Evolutionary conservation across 2,797 vertebrate genomes (phyloP), one percentile per base, ranked within the genome.

Genomic region (Hippoglossus hippoglossus): DNA sequence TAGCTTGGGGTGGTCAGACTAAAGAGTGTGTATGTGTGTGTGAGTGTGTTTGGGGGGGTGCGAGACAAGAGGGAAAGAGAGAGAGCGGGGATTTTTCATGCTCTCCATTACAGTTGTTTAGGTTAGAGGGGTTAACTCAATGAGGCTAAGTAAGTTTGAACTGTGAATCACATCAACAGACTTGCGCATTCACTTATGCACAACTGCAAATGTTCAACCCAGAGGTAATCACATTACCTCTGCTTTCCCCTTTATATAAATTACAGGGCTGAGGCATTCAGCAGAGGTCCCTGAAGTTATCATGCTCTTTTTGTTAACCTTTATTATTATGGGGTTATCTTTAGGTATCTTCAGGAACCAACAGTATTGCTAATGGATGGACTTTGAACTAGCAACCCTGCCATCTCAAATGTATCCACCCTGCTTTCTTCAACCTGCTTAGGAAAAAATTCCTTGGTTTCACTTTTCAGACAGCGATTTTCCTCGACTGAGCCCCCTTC

Each of bases 21-120:
- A 66, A 83, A 75, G 77, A 39, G 67, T 67, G 36, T 79, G 51
- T 58, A 19, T 77, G 62, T 75, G 73, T 73, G 46, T 71, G 73
- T 51, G 70, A 59, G 73, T 73, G 69, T 63, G 36, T 80, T 49
- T 59, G 73, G 71, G 58, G 6, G 77, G 77, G 63, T 54, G 58
- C 28, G 22, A 39, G 63, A 51, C 72, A 49, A 57, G 55, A 50
- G 24, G 36, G 57, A 51, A 1, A 56, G 54, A 52, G 36, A 58
- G 66, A 44, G 52, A 63, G 58, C 16, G 47, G 73, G 78, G 34
- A 81, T 83, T 85, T 89, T 87, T 87, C 86, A 86, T 84, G 81
- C 82, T 86, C 81, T 94, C 88, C 89, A 92, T 93, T 93, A 94
- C 81, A 77, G 88, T 84, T 92, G 94, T 94, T 94, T 92, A 87